Conservation (phyloP, 2,113 vertebrate species). For the Lonchura striata region DNA sequence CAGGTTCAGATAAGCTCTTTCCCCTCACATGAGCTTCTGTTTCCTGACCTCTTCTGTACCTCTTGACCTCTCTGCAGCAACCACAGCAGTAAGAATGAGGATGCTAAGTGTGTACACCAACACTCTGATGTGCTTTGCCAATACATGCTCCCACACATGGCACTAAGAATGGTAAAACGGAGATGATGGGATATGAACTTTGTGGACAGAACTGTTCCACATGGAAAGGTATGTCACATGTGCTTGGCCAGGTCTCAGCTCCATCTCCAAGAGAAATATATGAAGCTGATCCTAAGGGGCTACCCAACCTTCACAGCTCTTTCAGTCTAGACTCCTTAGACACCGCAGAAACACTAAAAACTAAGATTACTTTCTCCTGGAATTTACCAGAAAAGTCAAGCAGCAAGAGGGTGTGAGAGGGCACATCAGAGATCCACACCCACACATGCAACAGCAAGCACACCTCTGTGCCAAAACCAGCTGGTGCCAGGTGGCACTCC, state of each 20-base stretch:
- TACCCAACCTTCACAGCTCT: not conserved
- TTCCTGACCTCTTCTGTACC: not conserved
- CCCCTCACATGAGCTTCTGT: fast-evolving
- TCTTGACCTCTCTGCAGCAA: not conserved
- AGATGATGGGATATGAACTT: not conserved
- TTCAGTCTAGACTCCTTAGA: not conserved
- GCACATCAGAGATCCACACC: not conserved
- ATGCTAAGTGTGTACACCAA: not conserved
- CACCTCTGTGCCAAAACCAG: not conserved
- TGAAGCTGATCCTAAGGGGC: not conserved
- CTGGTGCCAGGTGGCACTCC: not conserved
- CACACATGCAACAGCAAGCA: not conserved
- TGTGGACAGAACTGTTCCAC: not conserved
- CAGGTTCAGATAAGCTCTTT: not conserved
- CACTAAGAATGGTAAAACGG: fast-evolving
- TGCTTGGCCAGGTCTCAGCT: not conserved
- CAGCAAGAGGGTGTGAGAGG: not conserved
- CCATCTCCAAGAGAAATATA: not conserved
- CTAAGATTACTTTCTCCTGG: not conserved
- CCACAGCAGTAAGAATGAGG: not conserved
- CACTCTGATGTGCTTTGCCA: not conserved
- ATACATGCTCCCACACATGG: not conserved
- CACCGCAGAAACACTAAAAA: not conserved
- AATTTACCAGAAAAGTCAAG: not conserved
- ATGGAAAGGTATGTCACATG: not conserved